A percentile compares a stretch with the other conserved stretches of the same genome.
Conservation (phyloP, 2,888 invertebrate genomes). For the Choreutis nemorana region DNA sequence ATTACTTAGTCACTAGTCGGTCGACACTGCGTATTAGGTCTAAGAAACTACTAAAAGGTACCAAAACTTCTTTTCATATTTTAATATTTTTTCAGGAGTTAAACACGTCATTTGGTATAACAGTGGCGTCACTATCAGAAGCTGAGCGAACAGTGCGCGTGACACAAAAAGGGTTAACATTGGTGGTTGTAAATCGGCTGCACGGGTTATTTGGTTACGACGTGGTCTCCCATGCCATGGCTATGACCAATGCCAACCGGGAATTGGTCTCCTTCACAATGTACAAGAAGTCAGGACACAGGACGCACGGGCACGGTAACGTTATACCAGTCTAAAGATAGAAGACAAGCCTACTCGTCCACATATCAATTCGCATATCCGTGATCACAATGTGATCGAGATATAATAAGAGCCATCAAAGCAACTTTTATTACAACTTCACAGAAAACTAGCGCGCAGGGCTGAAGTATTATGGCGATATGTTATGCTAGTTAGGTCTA, state of each 20-base stretch:
- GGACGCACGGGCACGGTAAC: constrained; percentile 24
- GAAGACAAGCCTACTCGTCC: too few relatives aligned
- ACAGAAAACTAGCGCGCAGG: constrained; percentile 7
- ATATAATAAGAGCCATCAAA: too few relatives aligned
- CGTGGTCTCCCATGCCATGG: constrained; percentile 58
- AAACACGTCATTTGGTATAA: constrained; percentile 41
- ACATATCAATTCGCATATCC: too few relatives aligned
- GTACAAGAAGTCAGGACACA: constrained; percentile 47
- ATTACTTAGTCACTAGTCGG: too few relatives aligned
- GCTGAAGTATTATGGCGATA: too few relatives aligned
- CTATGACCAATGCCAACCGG: constrained; percentile 57
- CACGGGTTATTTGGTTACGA: constrained; percentile 57
- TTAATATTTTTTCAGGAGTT: constrained; percentile 35
- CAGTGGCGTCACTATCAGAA: constrained; percentile 35
- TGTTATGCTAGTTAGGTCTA: too few relatives aligned
- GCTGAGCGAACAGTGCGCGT: constrained; percentile 41
- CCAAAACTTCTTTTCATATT: not conserved
- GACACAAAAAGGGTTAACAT: constrained; percentile 47
- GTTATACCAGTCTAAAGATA: too few relatives aligned
- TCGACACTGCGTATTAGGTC: too few relatives aligned
- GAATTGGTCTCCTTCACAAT: constrained; percentile 56
- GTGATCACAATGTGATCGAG: too few relatives aligned
- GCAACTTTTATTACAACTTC: too few relatives aligned
- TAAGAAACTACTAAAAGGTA: not conserved
- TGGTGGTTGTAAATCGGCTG: constrained; percentile 52